Conservation (phyloP, 2,113 vertebrate species). For the Malurus cyaneus region DNA sequence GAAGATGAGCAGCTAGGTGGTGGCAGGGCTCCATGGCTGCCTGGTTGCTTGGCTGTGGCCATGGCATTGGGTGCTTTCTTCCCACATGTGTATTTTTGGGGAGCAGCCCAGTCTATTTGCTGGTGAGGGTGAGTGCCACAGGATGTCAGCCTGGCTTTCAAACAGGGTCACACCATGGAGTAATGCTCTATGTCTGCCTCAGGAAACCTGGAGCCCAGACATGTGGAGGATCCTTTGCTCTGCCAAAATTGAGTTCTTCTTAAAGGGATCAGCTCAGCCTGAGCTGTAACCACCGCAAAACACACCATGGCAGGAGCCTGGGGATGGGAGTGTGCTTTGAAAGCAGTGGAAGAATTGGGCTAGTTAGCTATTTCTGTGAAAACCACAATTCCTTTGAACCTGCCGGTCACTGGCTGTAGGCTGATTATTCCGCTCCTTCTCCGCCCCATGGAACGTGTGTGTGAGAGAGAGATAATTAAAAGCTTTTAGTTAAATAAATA, state of each 20-base stretch:
- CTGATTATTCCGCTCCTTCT: slow-evolving; percentile 42
- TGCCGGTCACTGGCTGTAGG: not conserved
- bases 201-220: not conserved
- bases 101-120: not conserved
- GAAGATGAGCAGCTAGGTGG: not conserved
- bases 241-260: not conserved
- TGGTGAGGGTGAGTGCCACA: not conserved
- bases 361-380: slow-evolving; percentile 5
- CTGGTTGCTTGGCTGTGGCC: accelerated
- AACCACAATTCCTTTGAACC: slow-evolving; percentile 15
- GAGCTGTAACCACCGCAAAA: not conserved
- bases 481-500: slow-evolving; percentile 58
- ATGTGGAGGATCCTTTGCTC: not conserved
- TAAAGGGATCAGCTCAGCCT: not conserved
- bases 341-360: not conserved
- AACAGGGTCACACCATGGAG: not conserved
- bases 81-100: accelerated
- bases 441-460: not conserved
- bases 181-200: accelerated
- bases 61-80: accelerated
- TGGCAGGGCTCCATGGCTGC: not conserved
- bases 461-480: slow-evolving; percentile 53
- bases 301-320: accelerated
- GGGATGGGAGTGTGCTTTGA: accelerated
- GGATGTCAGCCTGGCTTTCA: not conserved